Evolutionary conservation across 2,797 vertebrate species (phyloP).

Genomic region (Lemur catta): DNA sequence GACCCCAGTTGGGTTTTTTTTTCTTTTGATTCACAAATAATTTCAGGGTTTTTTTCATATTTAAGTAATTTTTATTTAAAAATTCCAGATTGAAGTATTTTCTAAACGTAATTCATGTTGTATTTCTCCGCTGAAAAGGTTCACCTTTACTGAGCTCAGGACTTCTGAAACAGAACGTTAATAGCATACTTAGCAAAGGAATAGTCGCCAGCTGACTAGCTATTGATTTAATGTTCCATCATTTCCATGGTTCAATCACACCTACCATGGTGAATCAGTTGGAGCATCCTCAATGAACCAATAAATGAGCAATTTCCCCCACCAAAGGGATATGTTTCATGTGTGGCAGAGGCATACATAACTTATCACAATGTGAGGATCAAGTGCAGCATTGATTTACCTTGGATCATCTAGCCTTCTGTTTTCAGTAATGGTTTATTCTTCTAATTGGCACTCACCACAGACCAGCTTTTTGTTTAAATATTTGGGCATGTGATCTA

Average conservation of each 20-base stretch:
- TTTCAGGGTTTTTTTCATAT: neutral
- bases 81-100: slow-evolving; percentile 25
- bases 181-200: slow-evolving; percentile 73
- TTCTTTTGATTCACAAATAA: slow-evolving; percentile 50
- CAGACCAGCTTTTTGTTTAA: slow-evolving; percentile 55
- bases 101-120: slow-evolving; percentile 28
- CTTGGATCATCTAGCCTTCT: slow-evolving; percentile 47
- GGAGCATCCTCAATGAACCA: slow-evolving; percentile 67
- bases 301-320: slow-evolving; percentile 70
- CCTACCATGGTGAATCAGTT: slow-evolving; percentile 74
- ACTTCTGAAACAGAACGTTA: slow-evolving; percentile 59
- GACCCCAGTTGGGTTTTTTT: neutral
- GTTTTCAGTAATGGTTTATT: slow-evolving; percentile 58
- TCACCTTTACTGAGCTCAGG: slow-evolving; percentile 17
- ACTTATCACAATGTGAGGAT: slow-evolving; percentile 4
- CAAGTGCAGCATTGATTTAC: slow-evolving; percentile 55
- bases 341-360: slow-evolving; percentile 54
- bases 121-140: slow-evolving; percentile 62
- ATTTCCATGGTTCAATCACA: slow-evolving; percentile 66
- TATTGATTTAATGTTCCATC: slow-evolving; percentile 76
- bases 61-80: slow-evolving; percentile 52
- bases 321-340: slow-evolving; percentile 68
- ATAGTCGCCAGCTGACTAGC: slow-evolving; percentile 71
- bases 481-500: slow-evolving; percentile 40
- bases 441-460: slow-evolving; percentile 58